Base-by-base conservation (phyloP, 2,888 invertebrate genomes). In the Dione juno region DNA sequence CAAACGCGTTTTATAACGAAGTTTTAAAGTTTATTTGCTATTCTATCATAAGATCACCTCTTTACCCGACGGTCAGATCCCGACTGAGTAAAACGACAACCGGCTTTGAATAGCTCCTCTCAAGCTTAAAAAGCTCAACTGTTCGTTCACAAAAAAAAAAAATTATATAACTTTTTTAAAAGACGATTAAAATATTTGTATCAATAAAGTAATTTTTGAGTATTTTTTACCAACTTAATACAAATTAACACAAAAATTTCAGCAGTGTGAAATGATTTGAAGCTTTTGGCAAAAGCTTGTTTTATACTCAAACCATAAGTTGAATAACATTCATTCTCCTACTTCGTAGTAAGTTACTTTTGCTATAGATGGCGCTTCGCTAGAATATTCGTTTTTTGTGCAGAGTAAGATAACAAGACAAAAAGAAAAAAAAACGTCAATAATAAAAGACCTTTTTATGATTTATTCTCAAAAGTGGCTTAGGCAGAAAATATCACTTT, bases 331-430 rank as follows among this genome's bases (percentile, higher is more conserved):
- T 19, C 3, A 10, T 50, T 50, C 3, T 19, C 43, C 16, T 45
- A 40, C 28, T 48, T n/a, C 52, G 11, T 13, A 48, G 72, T 72
- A 64, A 14, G 0, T 0, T 6, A 3, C 6, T 9, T 65, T 43
- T 28, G 8, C 19, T 40, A 37, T 43, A 73, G 73, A 73, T 73
- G 73, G 73, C 73, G 66, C 43, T 70, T 40, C 48, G 19, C 37
- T 13, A 45, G n/a, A 41, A 48, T 1, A 48, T 48, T 48, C n/a
- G 16, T 2, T n/a, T n/a, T n/a, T 28, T 28, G 28, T 28, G 5
- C 28, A 28, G 5, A 3, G 28, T 5, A 28, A 28, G 28, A 2
- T 5, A 28, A 28, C 28, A 28, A 3, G 28, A 28, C 3, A 28
- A 28, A 28, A 28, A 28, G 28, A 28, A 28, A 5, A 28, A 28